Base-by-base conservation (phyloP, 2,888 invertebrate genomes). In the Ellobium chinense region DNA sequence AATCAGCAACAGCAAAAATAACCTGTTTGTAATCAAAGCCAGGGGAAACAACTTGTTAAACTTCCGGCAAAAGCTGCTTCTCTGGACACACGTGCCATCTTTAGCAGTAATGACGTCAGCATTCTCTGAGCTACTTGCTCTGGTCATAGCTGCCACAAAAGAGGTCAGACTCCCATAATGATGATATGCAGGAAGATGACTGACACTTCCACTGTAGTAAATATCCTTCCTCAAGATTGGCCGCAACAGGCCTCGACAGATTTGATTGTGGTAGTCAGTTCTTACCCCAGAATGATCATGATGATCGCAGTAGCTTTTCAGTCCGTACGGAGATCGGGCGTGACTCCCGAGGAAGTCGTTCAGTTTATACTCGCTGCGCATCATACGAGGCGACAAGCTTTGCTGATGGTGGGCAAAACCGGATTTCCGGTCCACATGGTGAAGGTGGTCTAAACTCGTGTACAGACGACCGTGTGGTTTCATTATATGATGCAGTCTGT, bases 141-240 rank as follows among this genome's bases (percentile, higher is more conserved):
- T 78, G 34, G 84, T 83, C 82, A 85, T 76, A 29, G 58, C 73
- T 3, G 79, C 74, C 46, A 82, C 37, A 29, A 82, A 83, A 12
- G 81, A 76, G 70, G 72, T 79, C 70, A 85, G 36, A 54, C 78
- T 82, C 37, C 78, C 75, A 37, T 58, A 80, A 24, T 70, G 39
- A 27, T 84, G 62, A 86, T 89, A 91, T 81, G 89, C 89, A 21
- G 93, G 92, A 72, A 95, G 92, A 86, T 94, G 94, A 65, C 94
- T 93, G 36, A 96, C 93, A 88, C 95, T 96, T 85, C 97, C 97
- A 91, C 97, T 96, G 92, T 98, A 98, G 88, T 98, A 95, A 12
- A 97, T 96, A 92, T 99, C 98, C 76, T 96, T 96, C 80, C 97
- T 95, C 88, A 96, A 95, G 95, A 98, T 95, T 24, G 97, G 96